phyloP scores from a whole-genome alignment of 2,797 vertebrate species.

The Arctocebus calabarensis region DNA sequence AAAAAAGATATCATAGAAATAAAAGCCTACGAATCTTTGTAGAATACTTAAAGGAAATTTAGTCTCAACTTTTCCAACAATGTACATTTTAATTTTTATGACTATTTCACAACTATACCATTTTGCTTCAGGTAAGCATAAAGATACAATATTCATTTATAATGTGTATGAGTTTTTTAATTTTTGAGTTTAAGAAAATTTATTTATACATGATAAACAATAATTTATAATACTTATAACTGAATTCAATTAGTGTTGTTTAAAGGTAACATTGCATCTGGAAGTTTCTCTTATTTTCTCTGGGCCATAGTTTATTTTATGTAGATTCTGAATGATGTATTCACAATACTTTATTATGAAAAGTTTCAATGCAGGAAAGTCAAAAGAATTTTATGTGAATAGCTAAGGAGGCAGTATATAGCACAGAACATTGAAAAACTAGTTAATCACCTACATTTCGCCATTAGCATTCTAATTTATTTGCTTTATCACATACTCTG shows the following conservation, averaged over 20 bases:
- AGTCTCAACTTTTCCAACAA: background rate
- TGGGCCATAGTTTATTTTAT: background rate
- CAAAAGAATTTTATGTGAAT: background rate
- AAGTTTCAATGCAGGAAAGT: background rate
- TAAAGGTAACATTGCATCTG: background rate
- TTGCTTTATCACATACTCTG: background rate
- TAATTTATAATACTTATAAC: background rate
- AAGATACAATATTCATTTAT: background rate
- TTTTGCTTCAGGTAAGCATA: background rate
- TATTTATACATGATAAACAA: background rate
- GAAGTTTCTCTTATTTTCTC: background rate
- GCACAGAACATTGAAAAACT: background rate
- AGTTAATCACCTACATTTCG: background rate
- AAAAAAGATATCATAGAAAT: background rate
- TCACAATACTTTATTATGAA: background rate
- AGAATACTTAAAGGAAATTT: constrained; percentile 3
- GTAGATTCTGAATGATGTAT: background rate
- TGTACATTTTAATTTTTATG: background rate
- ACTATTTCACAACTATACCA: constrained; percentile 23
- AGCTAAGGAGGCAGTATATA: background rate
- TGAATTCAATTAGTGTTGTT: background rate
- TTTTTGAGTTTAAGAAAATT: constrained; percentile 6
- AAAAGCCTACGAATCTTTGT: background rate
- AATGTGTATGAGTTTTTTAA: background rate
- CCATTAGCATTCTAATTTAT: background rate